Evolutionary conservation across 2,113 vertebrate genomes (phyloP), one percentile per base, ranked within the genome.

Genomic region (Cryptomyrus ogoouensis): DNA sequence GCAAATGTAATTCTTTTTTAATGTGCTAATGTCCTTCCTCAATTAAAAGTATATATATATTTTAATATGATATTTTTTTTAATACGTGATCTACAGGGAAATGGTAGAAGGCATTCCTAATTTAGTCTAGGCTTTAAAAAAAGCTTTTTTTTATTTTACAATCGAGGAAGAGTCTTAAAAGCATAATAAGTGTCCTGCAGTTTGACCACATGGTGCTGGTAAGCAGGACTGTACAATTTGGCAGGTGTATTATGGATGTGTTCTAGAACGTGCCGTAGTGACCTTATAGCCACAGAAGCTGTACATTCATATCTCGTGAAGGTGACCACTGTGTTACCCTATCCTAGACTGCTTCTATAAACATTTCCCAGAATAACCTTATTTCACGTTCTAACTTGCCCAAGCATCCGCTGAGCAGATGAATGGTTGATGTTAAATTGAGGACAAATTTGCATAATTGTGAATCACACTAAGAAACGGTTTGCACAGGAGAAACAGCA

Each of bases 151-250:
- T 62, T 58, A 80, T 42, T 80, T 80, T 42, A 80, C 1, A 39
- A 74, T 74, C 27, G 15, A 35, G 66, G 3, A 74, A 27, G 27
- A 12, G 1, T 13, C 70, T 77, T 77, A 39, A 39, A 77, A 19
- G 27, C 31, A 77, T 17, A 39, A 39, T 39, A 77, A 6, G 31
- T 35, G 70, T 7, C 74, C 74, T 39, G 35, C 74, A 91, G 90
- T 90, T 91, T 91, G 91, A 90, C 92, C 62, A 31, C 19, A 6
- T 13, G 35, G 47, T 31, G 13, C 44, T 44, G 27, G 49, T 53
- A 2, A 44, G 5, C 49, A 8, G 31, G 3, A 39, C 5, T 42
- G 12, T 42, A 19, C 12, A 42, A 77, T 21, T 42, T 42, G 35
- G 15, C 35, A 7, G 6, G 35, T 1, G 47, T 21, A n/a, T 53